Base-by-base conservation (phyloP, 2,888 invertebrate genomes). In the Zaprionus lineosus region DNA sequence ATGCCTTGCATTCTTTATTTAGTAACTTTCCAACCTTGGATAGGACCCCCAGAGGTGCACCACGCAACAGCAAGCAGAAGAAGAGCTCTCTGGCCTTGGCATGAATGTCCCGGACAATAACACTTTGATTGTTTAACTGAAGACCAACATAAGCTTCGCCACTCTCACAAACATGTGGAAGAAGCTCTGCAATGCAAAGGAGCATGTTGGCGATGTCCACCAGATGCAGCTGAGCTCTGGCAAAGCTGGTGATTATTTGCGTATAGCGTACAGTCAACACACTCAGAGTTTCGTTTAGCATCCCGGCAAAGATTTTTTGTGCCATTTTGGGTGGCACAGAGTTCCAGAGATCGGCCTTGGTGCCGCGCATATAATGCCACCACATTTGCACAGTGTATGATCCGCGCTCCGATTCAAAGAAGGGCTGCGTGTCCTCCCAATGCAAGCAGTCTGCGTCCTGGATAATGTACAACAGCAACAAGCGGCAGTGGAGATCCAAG, bases 321-420 rank as follows among this genome's bases (percentile, higher is more conserved):
- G 96, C 96, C 94, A 96, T 95, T 88, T 95, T 94, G 0, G 96
- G 96, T 0, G 96, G 96, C n/a, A 96, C 95, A 0, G 95, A 95
- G 76, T 94, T 94, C 96, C 96, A 96, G 28, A 96, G 91, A 89
- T 96, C 95, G 74, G 94, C 93, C 84, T 93, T 93, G 26, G 95
- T 95, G 2, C 95, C 96, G 93, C 82, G 52, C 90, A 96, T 94
- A 84, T 96, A 96, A 14, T 95, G 91, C 95, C 96, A 95, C 96
- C 96, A 96, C 92, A 96, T 96, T 85, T 96, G 96, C 62, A 96
- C 93, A 1, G 94, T 94, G 29, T 95, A 96, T 2, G 96, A 95
- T 2, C 95, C 95, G 8, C 95, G 91, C 86, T 95, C 95, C 0
- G 93, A 93, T 87, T 94, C 94, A 75, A 93, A 94, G 78, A 94